Evolutionary conservation across 2,888 invertebrate species (phyloP).

Genomic region (Hofmannophila pseudospretella): DNA sequence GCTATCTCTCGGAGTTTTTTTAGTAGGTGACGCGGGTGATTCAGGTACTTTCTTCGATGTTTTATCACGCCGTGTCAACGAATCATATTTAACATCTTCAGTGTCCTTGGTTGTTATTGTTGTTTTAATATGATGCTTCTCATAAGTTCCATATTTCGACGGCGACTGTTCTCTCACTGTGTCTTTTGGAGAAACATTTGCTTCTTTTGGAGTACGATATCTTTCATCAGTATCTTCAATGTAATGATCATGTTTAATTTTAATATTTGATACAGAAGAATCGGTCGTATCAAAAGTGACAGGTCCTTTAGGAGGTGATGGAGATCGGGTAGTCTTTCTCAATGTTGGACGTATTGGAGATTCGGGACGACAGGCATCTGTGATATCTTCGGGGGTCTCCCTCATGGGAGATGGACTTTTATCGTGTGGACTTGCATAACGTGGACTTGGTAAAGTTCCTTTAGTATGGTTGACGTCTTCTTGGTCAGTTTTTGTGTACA

Average conservation of each 20-base stretch:
- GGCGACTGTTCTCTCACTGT: conserved; percentile 30
- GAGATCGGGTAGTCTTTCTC: conserved; percentile 30
- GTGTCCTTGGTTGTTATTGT: conserved; percentile 5
- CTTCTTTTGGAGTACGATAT: conserved; percentile 2
- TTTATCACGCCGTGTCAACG: conserved; percentile 9
- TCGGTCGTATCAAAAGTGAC: conserved; percentile 28
- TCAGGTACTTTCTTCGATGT: conserved; percentile 3
- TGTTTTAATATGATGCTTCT: conserved; percentile 23
- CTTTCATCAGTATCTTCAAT: background rate
- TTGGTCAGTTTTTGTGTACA: conserved; percentile 37
- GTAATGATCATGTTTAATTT: conserved; percentile 11
- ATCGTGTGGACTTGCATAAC: conserved; percentile 11
- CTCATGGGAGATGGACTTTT: conserved; percentile 28
- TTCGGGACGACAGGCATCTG: conserved; percentile 18
- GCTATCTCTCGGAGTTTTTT: conserved; percentile 2
- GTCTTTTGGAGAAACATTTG: conserved; percentile 5
- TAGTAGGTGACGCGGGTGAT: conserved; percentile 2
- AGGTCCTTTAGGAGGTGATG: conserved; percentile 40
- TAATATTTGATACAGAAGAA: conserved; percentile 13
- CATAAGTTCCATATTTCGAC: conserved; percentile 32
- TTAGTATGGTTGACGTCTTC: conserved; percentile 17
- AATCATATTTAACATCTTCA: conserved; percentile 13
- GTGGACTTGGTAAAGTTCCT: conserved; percentile 15
- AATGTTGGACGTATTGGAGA: conserved; percentile 16
- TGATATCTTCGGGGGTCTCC: conserved; percentile 28